Base-by-base conservation (phyloP, 2,888 invertebrate genomes). In the Hyles lineata region DNA sequence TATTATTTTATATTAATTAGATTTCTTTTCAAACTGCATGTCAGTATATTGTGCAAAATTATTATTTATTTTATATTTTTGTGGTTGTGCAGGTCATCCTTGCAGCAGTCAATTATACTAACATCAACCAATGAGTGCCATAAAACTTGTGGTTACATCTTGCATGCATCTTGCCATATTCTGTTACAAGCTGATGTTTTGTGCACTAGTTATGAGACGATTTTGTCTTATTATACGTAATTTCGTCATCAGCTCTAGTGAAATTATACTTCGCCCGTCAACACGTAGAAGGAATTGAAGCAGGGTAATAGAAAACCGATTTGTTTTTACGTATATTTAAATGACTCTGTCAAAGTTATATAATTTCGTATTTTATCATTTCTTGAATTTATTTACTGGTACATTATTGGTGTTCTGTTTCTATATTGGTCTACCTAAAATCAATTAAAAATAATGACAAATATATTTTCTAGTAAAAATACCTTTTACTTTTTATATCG, bases 391-490 rank as follows among this genome's bases (percentile, higher is more conserved):
- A 19, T 62, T 19, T 35, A n/a, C 6, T 15, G 5, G 43, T 67
- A 67, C 43, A 62, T 50, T 67, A 67, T 43, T 50, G 11, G 23
- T 23, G 43, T 67, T 67, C 67, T 50, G 43, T 50, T 50, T 23
- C 50, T 50, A 67, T 67, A 50, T 50, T 43, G 21, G 15, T 50
- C 43, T 50, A 60, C 23, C 60, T 60, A 25, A 60, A 43, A 23
- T 60, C 23, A 50, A 25, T 43, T 50, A 15, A 50, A 50, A 67
- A 50, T 1, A 67, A 67, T 67, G 23, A 67, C 43, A 67, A 43
- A 67, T 50, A 55, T 55, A 67, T 50, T 67, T 67, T 43, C 43
- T 67, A 67, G 43, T 43, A 67, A 67, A 67, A 67, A 67, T 67
- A 67, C 23, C 23, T 67, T 50, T 50, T 67, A 67, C 67, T 67